These are phyloP conservation scores for Cecropterus lyciades DNA, from an alignment of 1,140 invertebrate species.

Conservation along the genomic window DNA sequence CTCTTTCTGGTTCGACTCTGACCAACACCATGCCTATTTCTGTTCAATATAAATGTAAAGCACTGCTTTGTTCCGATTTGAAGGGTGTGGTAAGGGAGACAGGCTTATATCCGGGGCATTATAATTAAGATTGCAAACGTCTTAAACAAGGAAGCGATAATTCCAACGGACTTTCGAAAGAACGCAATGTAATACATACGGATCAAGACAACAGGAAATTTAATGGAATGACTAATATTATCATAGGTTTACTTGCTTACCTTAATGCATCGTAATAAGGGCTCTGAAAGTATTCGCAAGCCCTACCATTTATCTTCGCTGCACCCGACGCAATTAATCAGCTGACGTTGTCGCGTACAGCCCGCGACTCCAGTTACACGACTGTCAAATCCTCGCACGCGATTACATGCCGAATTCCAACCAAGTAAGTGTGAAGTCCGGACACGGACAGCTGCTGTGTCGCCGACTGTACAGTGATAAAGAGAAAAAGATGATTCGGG, in stretches of 20 bases:
- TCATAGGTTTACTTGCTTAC: constrained; percentile 22
- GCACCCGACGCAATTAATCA: constrained; percentile 78
- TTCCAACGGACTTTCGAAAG: constrained; percentile 45
- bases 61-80: no score
- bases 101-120: no score
- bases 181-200: constrained; percentile 53
- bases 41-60: no score
- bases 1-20: no score
- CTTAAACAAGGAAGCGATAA: constrained; percentile 44
- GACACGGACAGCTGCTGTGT: constrained; percentile 44
- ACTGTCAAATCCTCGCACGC: constrained; percentile 44
- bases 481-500: constrained; percentile 77
- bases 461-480: constrained; percentile 57
- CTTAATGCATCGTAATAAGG: constrained; percentile 24
- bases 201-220: constrained; percentile 57
- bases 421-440: constrained; percentile 42
- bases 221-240: constrained; percentile 59
- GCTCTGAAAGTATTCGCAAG: constrained; percentile 42
- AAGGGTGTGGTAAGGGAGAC: no score
- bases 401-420: constrained; percentile 49
- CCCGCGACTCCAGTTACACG: constrained; percentile 54
- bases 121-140: neutral
- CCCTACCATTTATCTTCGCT: constrained; percentile 71
- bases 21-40: no score
- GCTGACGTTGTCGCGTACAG: constrained; percentile 73